Evolutionary conservation across 2,888 invertebrate genomes (phyloP), one percentile per base, ranked within the genome.

Genomic region (Pseudoips prasinana): DNA sequence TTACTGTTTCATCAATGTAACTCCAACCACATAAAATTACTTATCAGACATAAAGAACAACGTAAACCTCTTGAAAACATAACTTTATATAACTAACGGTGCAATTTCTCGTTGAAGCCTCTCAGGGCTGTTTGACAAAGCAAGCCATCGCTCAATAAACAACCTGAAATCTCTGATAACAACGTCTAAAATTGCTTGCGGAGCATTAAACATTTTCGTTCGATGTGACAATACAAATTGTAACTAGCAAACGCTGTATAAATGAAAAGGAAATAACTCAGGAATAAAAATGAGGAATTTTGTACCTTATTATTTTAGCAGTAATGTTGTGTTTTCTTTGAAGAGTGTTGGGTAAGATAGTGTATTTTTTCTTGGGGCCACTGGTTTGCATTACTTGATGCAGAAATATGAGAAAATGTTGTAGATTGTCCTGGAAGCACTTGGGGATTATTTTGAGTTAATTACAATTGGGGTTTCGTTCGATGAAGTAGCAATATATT

Each of bases 211-310:
- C 34, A 58, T 58, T 47, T 53, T 52, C 33, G 33, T 58, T 49
- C 55, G 37, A 54, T 58, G 66, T 58, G 64, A 74, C 66, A 73
- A 62, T 64, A 69, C 60, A 72, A 64, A 67, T 64, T 64, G 71
- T 66, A 64, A 67, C 58, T 61, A 63, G 59, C 39, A 40, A 64
- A 48, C 31, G 50, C 41, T 52, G 23, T 34, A 36, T 57, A 47
- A 45, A 43, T 42, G 29, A 49, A 47, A 57, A 43, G 18, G 31
- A 27, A 33, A 30, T 50, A 42, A 55, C 48, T 39, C 14, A 5
- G n/a, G 1, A 7, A 8, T 2, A 1, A 0, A 7, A n/a, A n/a
- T n/a, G n/a, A n/a, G n/a, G n/a, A n/a, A n/a, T n/a, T n/a, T n/a
- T n/a, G 6, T 18, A 14, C 11, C 20, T 5, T 39, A 28, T 0